These are phyloP conservation scores for Phrynocephalus guinanensis DNA, from an alignment of 2,797 vertebrate species.

Conservation along the genomic window DNA sequence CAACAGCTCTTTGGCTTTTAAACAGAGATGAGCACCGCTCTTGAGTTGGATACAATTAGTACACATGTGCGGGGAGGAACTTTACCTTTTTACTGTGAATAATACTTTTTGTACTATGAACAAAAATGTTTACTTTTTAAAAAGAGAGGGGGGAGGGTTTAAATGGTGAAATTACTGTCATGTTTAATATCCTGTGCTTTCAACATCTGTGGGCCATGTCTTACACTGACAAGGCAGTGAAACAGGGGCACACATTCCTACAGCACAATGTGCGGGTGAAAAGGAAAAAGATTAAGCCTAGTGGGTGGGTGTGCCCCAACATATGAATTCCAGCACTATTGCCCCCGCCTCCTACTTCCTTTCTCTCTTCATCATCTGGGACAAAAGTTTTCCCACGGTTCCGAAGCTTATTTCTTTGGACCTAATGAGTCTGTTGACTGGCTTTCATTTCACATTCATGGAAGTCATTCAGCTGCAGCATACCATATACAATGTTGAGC, in stretches of 20 bases:
- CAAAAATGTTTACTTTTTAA: no score
- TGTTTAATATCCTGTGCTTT: slow-evolving; percentile 7
- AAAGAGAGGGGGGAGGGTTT: no score
- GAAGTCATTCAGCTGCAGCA: slow-evolving; percentile 68
- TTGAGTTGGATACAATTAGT: no score
- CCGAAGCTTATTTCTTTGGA: slow-evolving; percentile 64
- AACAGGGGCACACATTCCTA: slow-evolving; percentile 19
- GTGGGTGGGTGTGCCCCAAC: neutral
- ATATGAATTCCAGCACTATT: slow-evolving; percentile 1
- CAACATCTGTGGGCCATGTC: neutral
- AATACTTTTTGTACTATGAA: no score
- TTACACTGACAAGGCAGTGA: slow-evolving; percentile 21
- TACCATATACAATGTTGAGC: slow-evolving; percentile 53
- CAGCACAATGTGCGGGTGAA: neutral
- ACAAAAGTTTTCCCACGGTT: slow-evolving; percentile 74
- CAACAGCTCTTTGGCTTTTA: no score
- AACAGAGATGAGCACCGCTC: no score
- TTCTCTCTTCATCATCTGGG: slow-evolving; percentile 48
- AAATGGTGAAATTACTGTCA: neutral
- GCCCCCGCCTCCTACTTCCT: slow-evolving; percentile 43
- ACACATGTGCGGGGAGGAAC: no score
- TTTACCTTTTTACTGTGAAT: no score
- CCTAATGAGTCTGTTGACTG: slow-evolving; percentile 62
- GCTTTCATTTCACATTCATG: slow-evolving; percentile 69
- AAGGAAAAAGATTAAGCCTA: slow-evolving; percentile 28